Evolutionary conservation across 1,140 invertebrate species (phyloP).

Genomic region (Trachymyrmex cornetzi): DNA sequence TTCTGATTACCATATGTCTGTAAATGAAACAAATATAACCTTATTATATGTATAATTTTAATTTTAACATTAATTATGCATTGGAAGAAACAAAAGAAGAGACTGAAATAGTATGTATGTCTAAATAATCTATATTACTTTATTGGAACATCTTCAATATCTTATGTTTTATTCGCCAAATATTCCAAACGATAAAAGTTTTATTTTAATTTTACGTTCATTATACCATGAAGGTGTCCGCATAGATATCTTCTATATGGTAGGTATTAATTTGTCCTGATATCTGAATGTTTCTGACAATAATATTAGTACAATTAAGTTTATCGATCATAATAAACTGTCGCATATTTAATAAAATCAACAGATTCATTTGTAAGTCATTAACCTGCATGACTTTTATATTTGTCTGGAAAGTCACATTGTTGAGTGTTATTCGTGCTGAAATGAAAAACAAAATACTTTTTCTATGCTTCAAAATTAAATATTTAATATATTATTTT

Average conservation of each 20-base stretch:
- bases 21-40: slow-evolving; percentile 36
- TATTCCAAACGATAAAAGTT: neutral
- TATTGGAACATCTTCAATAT: neutral
- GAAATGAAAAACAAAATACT: slow-evolving; percentile 26
- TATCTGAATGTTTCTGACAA: slow-evolving; percentile 66
- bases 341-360: slow-evolving; percentile 72
- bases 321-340: slow-evolving; percentile 60
- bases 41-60: slow-evolving; percentile 1
- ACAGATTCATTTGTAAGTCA: slow-evolving; percentile 62
- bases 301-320: slow-evolving; percentile 66
- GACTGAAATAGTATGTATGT: no score
- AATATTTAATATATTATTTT: no score
- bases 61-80: slow-evolving; percentile 22
- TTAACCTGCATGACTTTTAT: slow-evolving; percentile 73
- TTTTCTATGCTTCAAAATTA: neutral
- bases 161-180: neutral
- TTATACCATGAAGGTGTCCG: slow-evolving; percentile 79
- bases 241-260: slow-evolving; percentile 70
- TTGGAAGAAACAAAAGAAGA: neutral
- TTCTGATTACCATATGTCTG: slow-evolving; percentile 76
- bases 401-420: slow-evolving; percentile 71
- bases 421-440: slow-evolving; percentile 69
- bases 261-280: slow-evolving; percentile 72
- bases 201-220: neutral
- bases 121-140: neutral